Base-by-base conservation (phyloP, 2,888 invertebrate genomes). In the Megalurothrips usitatus region DNA sequence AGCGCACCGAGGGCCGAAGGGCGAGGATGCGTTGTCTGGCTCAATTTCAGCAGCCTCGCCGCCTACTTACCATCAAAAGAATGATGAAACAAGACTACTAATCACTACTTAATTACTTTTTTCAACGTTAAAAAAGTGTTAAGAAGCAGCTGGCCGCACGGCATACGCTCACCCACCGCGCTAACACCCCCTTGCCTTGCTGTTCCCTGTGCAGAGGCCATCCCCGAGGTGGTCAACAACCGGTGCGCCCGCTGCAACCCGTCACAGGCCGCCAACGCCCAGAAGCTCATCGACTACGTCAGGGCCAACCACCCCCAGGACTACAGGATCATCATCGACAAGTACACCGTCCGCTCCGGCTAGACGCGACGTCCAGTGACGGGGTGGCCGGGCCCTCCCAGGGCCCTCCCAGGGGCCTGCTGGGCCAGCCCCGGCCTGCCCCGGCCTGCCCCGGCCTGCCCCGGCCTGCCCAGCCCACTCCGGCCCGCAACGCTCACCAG, bases 181-280 rank as follows among this genome's bases (percentile, higher is more conserved):
- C 58, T 82, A 43, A 82, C 26, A 63, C 14, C n/a, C 34, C 68
- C 81, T 19, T 63, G 79, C 23, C 79, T 78, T 80, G 63, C 43
- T 81, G 1, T 81, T 82, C 80, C 81, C 79, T 81, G 88, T 87
- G 82, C 85, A 90, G 90, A 86, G 84, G 87, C 90, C 28, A 86
- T 91, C 11, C 90, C 90, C 2, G 90, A 90, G 86, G 90, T 90
- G 52, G 87, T 91, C 81, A 87, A 89, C 80, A 88, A 89, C 80
- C 88, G 89, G 82, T 91, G 91, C 84, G 85, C 87, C 79, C 86
- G 87, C 43, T 91, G 91, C 84, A 89, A 88, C 68, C 86, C 87
- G 0, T 87, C 87, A 82, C 89, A 91, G 84, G 86, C 87, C 4
- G 86, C 86, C 19, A 90, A 90, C 84, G 90, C 90, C 6, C 87